Conservation (phyloP, 1,140 invertebrate genomes). For the Hestina assimilis region DNA sequence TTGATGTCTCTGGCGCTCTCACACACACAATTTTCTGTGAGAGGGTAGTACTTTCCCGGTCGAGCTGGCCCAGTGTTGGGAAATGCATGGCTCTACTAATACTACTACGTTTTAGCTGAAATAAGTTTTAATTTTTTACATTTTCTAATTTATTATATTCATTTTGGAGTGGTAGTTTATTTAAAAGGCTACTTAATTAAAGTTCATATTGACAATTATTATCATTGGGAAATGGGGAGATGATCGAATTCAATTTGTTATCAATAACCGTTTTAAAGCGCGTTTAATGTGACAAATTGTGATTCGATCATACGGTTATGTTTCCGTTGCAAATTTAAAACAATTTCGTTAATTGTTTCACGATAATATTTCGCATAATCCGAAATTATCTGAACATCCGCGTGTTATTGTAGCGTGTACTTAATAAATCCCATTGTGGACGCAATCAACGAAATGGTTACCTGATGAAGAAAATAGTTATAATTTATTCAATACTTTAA, state of each 20-base stretch:
- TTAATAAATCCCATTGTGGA: constrained; percentile 45
- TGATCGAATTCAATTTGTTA: constrained; percentile 3
- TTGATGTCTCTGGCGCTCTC: too few relatives aligned
- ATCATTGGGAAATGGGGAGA: background rate
- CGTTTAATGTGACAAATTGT: constrained; percentile 42
- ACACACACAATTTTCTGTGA: too few relatives aligned
- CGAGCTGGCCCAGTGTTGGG: too few relatives aligned
- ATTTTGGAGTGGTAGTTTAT: too few relatives aligned
- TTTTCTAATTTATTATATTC: too few relatives aligned
- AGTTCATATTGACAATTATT: background rate
- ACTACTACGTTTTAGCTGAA: too few relatives aligned
- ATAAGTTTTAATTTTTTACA: too few relatives aligned
- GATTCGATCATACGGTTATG: constrained; percentile 38
- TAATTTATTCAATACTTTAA: too few relatives aligned
- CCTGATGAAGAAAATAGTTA: background rate
- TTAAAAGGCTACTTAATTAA: background rate
- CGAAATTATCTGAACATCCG: constrained; percentile 47
- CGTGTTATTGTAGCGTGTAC: constrained; percentile 36
- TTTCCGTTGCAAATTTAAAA: constrained; percentile 48
- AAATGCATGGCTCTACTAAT: too few relatives aligned
- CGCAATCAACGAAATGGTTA: constrained; percentile 13
- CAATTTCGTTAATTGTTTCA: constrained; percentile 58
- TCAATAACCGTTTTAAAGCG: constrained; percentile 29
- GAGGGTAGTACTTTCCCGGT: too few relatives aligned
- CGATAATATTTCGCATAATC: constrained; percentile 50